phyloP scores from a whole-genome alignment of 2,888 invertebrate genomes.

The Alloscopus bannaensis region DNA sequence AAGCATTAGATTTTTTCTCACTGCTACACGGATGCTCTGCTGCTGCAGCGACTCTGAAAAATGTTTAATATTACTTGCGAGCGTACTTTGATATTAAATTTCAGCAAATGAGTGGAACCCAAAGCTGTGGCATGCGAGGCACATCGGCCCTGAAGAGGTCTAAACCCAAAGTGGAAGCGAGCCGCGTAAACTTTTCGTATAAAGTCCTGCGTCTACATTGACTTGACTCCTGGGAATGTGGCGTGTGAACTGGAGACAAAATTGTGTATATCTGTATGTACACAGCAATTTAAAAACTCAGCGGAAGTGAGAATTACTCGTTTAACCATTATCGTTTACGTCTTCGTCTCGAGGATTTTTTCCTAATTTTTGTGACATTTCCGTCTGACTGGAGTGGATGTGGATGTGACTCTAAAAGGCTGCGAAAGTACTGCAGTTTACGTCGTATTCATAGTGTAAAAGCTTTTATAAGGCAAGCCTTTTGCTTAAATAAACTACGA shows the following conservation, averaged over 20 bases:
- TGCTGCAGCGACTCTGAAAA: no score
- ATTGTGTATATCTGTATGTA: no score
- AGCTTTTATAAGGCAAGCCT: conserved; percentile 17
- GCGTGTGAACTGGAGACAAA: conserved; percentile 32
- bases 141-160: no score
- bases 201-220: not conserved
- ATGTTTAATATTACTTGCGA: no score
- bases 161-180: no score
- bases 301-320: conserved; percentile 31
- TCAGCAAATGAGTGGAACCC: no score
- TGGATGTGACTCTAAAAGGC: not conserved
- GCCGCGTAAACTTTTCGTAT: no score
- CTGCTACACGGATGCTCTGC: no score
- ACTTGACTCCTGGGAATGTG: not conserved
- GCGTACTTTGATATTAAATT: no score
- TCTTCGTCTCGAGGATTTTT: conserved; percentile 31
- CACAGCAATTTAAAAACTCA: conserved; percentile 39
- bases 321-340: conserved; percentile 44
- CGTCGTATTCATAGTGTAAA: not conserved
- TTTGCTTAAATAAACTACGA: conserved; percentile 34
- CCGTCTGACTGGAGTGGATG: not conserved
- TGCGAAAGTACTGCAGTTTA: not conserved
- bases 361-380: conserved; percentile 38
- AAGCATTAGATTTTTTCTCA: no score
- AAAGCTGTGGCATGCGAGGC: no score